Evolutionary conservation across 2,113 vertebrate genomes (phyloP).

Genomic region (Pao palembangensis): DNA sequence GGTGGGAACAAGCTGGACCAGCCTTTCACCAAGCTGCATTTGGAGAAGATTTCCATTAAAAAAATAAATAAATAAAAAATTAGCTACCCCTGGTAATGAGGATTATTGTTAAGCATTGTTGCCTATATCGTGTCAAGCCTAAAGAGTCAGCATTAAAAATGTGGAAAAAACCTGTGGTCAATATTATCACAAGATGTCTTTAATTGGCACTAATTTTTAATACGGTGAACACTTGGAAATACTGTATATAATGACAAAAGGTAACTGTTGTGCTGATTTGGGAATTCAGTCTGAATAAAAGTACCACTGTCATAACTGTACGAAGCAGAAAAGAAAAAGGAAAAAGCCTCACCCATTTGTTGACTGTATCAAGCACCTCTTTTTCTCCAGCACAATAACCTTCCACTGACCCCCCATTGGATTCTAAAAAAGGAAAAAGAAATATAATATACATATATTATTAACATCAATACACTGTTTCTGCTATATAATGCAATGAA

Average conservation of each 20-base stretch:
- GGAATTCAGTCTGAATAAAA: too few relatives aligned
- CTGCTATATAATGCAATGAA: too few relatives aligned
- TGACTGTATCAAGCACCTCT: slow-evolving; percentile 83
- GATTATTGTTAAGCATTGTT: too few relatives aligned
- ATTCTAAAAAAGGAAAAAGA: slow-evolving; percentile 46
- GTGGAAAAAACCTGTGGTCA: too few relatives aligned
- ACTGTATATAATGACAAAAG: too few relatives aligned
- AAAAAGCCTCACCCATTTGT: slow-evolving; percentile 85
- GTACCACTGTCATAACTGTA: neutral
- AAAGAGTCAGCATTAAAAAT: too few relatives aligned
- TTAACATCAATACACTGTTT: neutral
- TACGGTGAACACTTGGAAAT: too few relatives aligned
- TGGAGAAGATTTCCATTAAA: neutral
- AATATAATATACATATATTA: neutral
- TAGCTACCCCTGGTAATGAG: too few relatives aligned
- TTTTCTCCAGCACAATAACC: slow-evolving; percentile 70
- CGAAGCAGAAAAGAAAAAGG: neutral
- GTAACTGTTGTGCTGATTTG: too few relatives aligned
- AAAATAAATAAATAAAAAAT: neutral
- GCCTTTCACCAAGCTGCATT: slow-evolving; percentile 83
- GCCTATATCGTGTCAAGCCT: neutral
- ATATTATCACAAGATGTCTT: too few relatives aligned
- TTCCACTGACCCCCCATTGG: slow-evolving; percentile 62
- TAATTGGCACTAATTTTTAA: too few relatives aligned
- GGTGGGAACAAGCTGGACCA: slow-evolving; percentile 80